phyloP scores from a whole-genome alignment of 2,888 invertebrate species.

The Caenorhabditis japonica region DNA sequence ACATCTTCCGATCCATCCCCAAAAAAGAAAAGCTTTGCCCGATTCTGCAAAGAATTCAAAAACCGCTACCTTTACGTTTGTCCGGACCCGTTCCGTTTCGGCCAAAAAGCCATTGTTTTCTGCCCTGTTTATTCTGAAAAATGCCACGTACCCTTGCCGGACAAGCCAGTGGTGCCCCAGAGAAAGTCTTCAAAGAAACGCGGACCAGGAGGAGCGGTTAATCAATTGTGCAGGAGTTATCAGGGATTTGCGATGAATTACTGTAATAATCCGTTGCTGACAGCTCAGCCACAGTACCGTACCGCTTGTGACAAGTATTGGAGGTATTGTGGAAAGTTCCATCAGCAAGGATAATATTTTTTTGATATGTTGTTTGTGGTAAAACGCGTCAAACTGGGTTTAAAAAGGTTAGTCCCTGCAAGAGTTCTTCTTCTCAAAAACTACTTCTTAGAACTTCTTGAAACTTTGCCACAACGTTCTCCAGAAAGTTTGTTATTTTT shows the following conservation, averaged over 20 bases:
- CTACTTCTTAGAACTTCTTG: too few species aligned
- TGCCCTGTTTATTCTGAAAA: conserved; percentile 74
- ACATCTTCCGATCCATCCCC: background rate
- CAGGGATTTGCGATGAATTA: conserved; percentile 69
- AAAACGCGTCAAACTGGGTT: too few species aligned
- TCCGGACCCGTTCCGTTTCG: conserved; percentile 71
- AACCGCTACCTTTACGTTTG: conserved; percentile 74
- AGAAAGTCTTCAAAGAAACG: conserved; percentile 49
- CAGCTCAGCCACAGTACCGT: conserved; percentile 66
- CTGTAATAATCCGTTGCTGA: conserved; percentile 69
- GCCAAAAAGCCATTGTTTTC: conserved; percentile 72
- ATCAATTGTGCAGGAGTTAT: conserved; percentile 61
- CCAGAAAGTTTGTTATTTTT: too few species aligned
- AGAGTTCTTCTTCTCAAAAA: too few species aligned
- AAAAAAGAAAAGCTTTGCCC: conserved; percentile 56
- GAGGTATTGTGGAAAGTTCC: conserved; percentile 65
- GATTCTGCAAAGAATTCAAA: conserved; percentile 73
- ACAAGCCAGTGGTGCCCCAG: conserved; percentile 70
- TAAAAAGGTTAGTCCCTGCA: too few species aligned
- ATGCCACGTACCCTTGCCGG: conserved; percentile 71
- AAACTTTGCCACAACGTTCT: too few species aligned
- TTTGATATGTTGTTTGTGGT: too few species aligned
- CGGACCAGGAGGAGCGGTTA: conserved; percentile 41
- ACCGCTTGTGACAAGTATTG: conserved; percentile 72
- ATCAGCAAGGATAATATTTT: conserved; percentile 32